Evolutionary conservation across 2,113 vertebrate species (phyloP).

Genomic region (Cyanistes caeruleus): DNA sequence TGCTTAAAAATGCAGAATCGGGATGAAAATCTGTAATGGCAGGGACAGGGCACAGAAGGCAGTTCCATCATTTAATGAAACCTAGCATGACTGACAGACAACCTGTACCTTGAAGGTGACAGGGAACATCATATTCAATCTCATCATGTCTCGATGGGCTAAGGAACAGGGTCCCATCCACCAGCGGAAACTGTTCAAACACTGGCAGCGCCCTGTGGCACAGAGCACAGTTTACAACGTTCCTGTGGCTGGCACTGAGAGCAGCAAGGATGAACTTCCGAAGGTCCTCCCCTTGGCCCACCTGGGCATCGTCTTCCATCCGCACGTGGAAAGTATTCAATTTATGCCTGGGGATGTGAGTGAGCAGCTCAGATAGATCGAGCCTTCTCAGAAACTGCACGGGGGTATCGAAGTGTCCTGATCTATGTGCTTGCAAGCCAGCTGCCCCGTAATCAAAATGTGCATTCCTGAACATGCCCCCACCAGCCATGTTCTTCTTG

Average conservation of each 20-base stretch:
- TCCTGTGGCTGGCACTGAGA: slow-evolving; percentile 94
- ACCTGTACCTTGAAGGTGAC: slow-evolving; percentile 97
- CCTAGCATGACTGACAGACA: slow-evolving; percentile 65
- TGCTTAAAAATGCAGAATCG: background rate
- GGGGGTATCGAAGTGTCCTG: slow-evolving; percentile 81
- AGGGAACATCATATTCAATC: slow-evolving; percentile 98
- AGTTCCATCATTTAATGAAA: slow-evolving; percentile 29
- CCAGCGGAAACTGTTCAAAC: slow-evolving; percentile 97
- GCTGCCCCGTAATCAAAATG: slow-evolving; percentile 84
- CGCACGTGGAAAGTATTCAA: slow-evolving; percentile 98
- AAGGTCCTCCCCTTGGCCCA: slow-evolving; percentile 96
- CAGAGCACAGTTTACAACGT: slow-evolving; percentile 95
- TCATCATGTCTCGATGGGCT: slow-evolving; percentile 97
- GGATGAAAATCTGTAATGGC: slow-evolving; percentile 3
- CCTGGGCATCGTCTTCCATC: slow-evolving; percentile 97
- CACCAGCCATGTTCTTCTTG: slow-evolving; percentile 83
- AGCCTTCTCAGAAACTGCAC: slow-evolving; percentile 95
- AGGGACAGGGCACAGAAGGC: background rate
- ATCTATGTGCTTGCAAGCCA: slow-evolving; percentile 81
- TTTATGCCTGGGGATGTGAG: slow-evolving; percentile 94
- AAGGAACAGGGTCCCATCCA: slow-evolving; percentile 96
- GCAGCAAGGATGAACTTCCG: slow-evolving; percentile 97
- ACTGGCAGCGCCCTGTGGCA: slow-evolving; percentile 92
- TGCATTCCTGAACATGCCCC: slow-evolving; percentile 75
- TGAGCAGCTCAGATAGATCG: slow-evolving; percentile 94